A percentile compares a stretch with the other conserved stretches of the same genome.
Evolutionary conservation across 2,113 vertebrate species (phyloP).

Genomic region (Bubo scandiacus): DNA sequence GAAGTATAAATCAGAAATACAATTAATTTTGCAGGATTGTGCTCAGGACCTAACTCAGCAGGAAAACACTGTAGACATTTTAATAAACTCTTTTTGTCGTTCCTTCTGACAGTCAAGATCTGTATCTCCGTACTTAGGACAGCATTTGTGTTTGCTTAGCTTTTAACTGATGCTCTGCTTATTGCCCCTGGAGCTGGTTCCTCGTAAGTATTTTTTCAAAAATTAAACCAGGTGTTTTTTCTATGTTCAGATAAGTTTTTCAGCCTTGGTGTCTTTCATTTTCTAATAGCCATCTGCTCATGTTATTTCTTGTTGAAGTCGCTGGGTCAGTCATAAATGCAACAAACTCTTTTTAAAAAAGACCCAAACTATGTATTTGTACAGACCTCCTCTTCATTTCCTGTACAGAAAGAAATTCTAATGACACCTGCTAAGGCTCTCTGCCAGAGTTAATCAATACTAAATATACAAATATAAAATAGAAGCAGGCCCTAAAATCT

Average conservation of each 20-base stretch:
- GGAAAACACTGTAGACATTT: neutral
- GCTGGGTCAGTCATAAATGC: neutral
- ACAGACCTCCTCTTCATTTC: neutral
- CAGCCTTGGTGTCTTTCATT: neutral
- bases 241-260: neutral
- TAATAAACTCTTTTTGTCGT: neutral
- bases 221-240: neutral
- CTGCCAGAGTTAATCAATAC: neutral
- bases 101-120: neutral
- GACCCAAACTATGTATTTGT: neutral
- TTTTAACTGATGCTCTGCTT: neutral
- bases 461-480: neutral
- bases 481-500: neutral
- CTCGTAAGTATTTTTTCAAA: neutral
- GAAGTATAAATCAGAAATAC: neutral
- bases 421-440: neutral
- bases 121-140: neutral
- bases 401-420: neutral
- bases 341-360: neutral
- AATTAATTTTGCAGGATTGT: neutral
- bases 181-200: neutral
- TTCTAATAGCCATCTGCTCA: neutral
- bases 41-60: neutral
- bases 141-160: neutral
- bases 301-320: neutral